Base-by-base conservation (phyloP, 2,888 invertebrate species). In the Phasia obesa region DNA sequence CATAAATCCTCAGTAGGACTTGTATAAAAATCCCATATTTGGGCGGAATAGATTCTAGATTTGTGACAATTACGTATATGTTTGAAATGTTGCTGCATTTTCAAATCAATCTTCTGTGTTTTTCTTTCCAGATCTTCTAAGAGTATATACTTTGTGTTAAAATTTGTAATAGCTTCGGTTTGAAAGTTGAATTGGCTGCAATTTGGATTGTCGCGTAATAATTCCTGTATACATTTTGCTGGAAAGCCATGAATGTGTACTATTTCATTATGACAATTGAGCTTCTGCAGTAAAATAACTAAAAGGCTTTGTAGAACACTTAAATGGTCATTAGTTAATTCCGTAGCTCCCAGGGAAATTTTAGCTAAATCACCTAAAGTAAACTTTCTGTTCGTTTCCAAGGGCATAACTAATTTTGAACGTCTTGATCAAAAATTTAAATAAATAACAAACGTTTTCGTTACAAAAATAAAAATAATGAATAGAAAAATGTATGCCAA, bases 231-330 rank as follows among this genome's bases (percentile, higher is more conserved):
- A 23, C 87, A 86, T 31, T 86, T 85, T 4, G 83, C 87, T 64
- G 88, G 87, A 9, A 88, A 86, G 9, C 91, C 90, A 0, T 84
- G 38, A 4, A 90, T 87, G 2, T 60, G 85, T 0, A 91, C 90
- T 76, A 84, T 31, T 53, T 90, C 87, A 11, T 88, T 65, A 23
- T 88, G 69, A 23, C 90, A 89, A 53, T 88, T 85, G 4, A 91
- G 69, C 49, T 90, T 90, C 70, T 88, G 84, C 49, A 90, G 84
- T 3, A 90, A 11, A n/a, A 87, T 85, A 53, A 87, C 79, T 5
- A 90, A 42, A 0, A 91, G 85, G n/a, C 86, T 88, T 70, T 90
- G 89, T 23, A 90, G 77, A 9, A 89, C 86, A 4, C 87, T 84
- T 1, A 89, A 82, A 80, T 90, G 89, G 2, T 88, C 81, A 0